Evolutionary conservation across 92 coral and sea anemone species (phyloP), one percentile per base, ranked within the genome.

Genomic region (Chrysogorgia sp.): DNA sequence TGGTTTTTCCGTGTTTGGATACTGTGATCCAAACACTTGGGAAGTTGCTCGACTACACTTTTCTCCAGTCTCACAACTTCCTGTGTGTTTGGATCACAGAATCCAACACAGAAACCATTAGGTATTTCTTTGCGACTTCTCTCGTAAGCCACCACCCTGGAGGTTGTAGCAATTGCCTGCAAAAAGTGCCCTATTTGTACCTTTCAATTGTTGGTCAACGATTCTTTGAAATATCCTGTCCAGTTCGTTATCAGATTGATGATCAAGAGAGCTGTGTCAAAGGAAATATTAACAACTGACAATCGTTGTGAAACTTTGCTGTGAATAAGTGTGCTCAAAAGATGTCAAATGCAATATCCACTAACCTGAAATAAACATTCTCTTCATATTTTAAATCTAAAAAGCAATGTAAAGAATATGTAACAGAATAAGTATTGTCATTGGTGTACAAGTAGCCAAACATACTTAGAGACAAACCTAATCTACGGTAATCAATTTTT

Each of bases 311-410:
- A 5, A 37, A 37, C 12, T 37, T 12, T 37, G 5, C 43, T 37
- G 43, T 37, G 12, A 37, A 5, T 37, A 4, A 37, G 5, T 37
- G 5, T 37, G 43, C 43, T 37, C 6, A 4, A 37, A 37, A 37
- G 12, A 4, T 4, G 5, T 37, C 43, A n/a, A n/a, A n/a, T n/a
- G 58, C 25, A 14, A 3, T 31, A 40, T 9, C 14, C 10, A 26
- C 91, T 32, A 55, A 94, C 98, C 97, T 94, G 80, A 94, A 89
- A 81, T 89, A 94, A 3, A 89, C 93, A 65, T 94, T 89, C 65
- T 96, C 97, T 72, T 91, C 88, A 60, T 87, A 86, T 17, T 90
- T 41, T 67, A 91, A 79, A 75, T 94, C 98, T 94, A 82, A 58
- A 55, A 86, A 45, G 28, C 53, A 47, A 47, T 47, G n/a, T 2